Conservation (phyloP, 2,888 invertebrate species). For the Eremobia ochroleuca region DNA sequence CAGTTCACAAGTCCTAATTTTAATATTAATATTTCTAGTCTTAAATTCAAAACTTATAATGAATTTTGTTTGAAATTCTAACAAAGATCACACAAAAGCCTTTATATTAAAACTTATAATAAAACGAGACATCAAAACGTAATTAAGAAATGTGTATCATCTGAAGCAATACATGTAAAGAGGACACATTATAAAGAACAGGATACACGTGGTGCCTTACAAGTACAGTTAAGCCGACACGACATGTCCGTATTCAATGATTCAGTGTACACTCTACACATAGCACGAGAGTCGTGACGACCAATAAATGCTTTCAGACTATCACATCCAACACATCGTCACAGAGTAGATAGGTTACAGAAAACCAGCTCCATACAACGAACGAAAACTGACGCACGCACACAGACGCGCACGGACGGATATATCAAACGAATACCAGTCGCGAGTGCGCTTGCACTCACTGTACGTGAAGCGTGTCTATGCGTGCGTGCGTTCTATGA, state of each 20-base stretch:
- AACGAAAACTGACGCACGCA: not conserved
- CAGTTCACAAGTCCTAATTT: not conserved
- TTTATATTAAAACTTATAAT: not conserved
- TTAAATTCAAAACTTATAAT: not conserved
- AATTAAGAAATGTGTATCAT: constrained; percentile 41
- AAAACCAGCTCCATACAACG: not conserved
- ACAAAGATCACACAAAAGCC: not conserved
- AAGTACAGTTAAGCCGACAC: constrained; percentile 66
- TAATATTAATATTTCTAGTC: not conserved
- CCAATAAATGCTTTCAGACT: constrained; percentile 78
- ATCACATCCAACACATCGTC: constrained; percentile 46
- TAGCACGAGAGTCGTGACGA: constrained; percentile 83
- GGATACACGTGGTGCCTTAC: constrained; percentile 65
- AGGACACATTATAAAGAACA: constrained; percentile 60
- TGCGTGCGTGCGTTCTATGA: not conserved
- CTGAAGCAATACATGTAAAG: constrained; percentile 54
- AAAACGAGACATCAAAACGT: constrained; percentile 24
- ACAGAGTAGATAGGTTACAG: constrained; percentile 1
- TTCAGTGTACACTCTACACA: constrained; percentile 71
- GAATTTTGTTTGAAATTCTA: not conserved
- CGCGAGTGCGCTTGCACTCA: not conserved
- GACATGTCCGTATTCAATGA: constrained; percentile 63
- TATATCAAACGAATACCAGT: not conserved
- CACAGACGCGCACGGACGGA: not conserved
- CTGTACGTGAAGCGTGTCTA: not conserved